These are phyloP conservation scores for Phyllotis vaccarum DNA, from an alignment of 2,797 vertebrate genomes.

Conservation along the genomic window DNA sequence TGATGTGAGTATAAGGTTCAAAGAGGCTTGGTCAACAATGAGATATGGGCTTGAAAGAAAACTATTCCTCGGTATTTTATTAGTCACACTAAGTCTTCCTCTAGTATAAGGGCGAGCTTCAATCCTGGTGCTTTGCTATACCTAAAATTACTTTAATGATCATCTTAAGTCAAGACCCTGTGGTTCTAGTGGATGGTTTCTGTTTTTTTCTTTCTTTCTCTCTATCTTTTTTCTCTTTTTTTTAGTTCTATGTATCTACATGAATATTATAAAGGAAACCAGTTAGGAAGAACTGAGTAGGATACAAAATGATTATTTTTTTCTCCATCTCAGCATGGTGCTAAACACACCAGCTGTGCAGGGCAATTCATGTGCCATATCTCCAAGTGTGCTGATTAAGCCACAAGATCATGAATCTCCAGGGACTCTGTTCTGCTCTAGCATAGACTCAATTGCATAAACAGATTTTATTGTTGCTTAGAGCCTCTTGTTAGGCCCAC, in stretches of 20 bases:
- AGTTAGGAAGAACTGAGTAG: neutral
- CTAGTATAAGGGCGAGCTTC: fast-evolving
- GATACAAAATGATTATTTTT: neutral
- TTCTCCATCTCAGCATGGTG: constrained; percentile 2
- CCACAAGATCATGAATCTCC: neutral
- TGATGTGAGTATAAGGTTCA: neutral
- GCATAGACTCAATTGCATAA: constrained; percentile 41
- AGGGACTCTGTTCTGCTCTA: neutral
- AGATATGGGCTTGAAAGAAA: neutral
- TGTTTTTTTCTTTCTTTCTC: neutral
- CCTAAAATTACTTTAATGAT: neutral
- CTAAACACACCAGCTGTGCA: constrained; percentile 53
- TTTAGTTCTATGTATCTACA: neutral
- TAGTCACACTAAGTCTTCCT: neutral
- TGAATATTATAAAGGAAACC: neutral
- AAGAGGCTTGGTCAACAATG: neutral
- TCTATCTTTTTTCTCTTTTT: constrained; percentile 10
- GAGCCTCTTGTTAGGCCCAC: neutral
- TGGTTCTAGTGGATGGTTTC: neutral
- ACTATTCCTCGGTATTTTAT: neutral
- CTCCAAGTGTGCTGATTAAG: constrained; percentile 63
- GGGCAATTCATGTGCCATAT: neutral
- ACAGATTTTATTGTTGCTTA: constrained; percentile 38
- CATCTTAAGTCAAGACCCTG: neutral
- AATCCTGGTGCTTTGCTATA: neutral